Evolutionary conservation across 2,888 invertebrate species (phyloP).

Genomic region (Andrena praecox): DNA sequence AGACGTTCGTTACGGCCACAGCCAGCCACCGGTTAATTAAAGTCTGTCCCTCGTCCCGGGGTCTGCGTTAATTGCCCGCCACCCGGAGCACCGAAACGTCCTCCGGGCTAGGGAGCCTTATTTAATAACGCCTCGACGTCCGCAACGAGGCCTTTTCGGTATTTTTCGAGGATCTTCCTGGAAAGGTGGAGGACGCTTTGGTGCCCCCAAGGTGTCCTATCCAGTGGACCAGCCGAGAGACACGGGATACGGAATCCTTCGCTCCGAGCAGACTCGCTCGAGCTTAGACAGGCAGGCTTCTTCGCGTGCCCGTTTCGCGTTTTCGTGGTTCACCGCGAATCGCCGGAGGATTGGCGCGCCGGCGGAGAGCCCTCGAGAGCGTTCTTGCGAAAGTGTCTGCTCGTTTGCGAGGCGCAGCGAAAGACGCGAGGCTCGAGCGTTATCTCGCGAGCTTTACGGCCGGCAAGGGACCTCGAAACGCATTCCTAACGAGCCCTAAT

Average conservation of each 20-base stretch:
- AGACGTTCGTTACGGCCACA: conserved; percentile 46
- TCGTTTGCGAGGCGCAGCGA: conserved; percentile 29
- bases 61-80: conserved; percentile 63
- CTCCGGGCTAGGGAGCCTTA: conserved; percentile 40
- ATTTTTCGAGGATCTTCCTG: conserved; percentile 28
- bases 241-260: background rate
- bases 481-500: conserved; percentile 76
- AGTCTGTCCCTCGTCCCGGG: conserved; percentile 52
- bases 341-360: conserved; percentile 6
- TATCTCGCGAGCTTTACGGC: conserved; percentile 54
- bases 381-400: conserved; percentile 20
- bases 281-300: background rate
- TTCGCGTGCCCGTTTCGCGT: background rate
- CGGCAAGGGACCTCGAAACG: conserved; percentile 57
- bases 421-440: conserved; percentile 35
- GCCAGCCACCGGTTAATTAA: conserved; percentile 62
- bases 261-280: too few relatives aligned
- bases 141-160: conserved; percentile 30
- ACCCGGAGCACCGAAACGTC: conserved; percentile 47
- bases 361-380: conserved; percentile 20
- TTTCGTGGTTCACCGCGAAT: background rate
- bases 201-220: conserved; percentile 4
- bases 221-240: background rate
- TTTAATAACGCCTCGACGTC: conserved; percentile 56
- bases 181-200: background rate